Base-by-base conservation (phyloP, 2,888 invertebrate genomes). In the Tanaodytes sp. region DNA sequence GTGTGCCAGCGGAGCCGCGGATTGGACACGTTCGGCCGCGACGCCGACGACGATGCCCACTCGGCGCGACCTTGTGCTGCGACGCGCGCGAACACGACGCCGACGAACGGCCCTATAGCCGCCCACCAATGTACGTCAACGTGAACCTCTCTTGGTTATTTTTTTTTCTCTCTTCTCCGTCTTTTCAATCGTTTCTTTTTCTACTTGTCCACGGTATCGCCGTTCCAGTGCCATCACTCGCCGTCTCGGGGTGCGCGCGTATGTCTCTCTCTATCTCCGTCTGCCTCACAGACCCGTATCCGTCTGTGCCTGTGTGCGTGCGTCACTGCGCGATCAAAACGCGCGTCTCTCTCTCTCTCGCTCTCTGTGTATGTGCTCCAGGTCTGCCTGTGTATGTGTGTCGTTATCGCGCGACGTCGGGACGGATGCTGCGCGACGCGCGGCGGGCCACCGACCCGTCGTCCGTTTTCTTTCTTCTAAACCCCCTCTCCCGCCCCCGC, bases 1-100 rank as follows among this genome's bases (percentile, higher is more conserved):
- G 70, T 63, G 57, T 43, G 68, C 48, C 52, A 71, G 69, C 57
- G 59, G 59, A 72, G 63, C 49, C 37, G 72, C 75, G 71, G 57
- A 36, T 39, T 23, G 8, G 23, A 23, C 4, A n/a, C n/a, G n/a
- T n/a, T 8, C 23, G 8, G 23, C 42, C 58, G 39, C 71, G 68
- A 31, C 48, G 42, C 36, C 48, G 54, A 27, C 54, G 42, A 54
- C 40, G 63, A 55, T 49, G 63, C 31, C 37, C 36, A 33, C 36
- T 23, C 46, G 48, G 16, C 55, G 55, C 42, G 49, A 42, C 55
- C 55, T 55, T 42, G 55, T 57, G 54, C 63, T 63, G 37, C 54
- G 67, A 48, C 52, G 58, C 40, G 58, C 57, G 39, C 57, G 46
- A 54, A 18, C 40, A 46, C 62, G 54, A 54, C 54, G 62, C 54